A percentile compares a stretch with the other conserved stretches of the same genome.
phyloP scores from a whole-genome alignment of 1,140 invertebrate species.

The Zaprionus vittiger region DNA sequence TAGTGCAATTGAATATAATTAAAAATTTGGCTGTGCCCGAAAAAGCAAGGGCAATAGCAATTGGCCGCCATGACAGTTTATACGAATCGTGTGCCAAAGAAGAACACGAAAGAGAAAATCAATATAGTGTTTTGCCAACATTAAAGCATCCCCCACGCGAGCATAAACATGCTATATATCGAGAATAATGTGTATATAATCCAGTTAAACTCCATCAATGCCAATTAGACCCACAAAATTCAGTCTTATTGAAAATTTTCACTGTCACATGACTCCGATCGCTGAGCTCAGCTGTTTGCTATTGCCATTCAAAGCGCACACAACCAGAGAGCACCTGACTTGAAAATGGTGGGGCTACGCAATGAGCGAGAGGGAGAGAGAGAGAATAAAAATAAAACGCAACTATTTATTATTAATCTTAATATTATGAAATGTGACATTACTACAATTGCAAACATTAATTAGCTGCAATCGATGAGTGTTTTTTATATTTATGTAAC shows the following conservation, averaged over 20 bases:
- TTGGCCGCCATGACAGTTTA: constrained; percentile 76
- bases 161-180: background rate
- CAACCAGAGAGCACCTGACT: constrained; percentile 69
- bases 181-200: background rate
- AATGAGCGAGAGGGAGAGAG: constrained; percentile 31
- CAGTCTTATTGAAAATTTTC: constrained; percentile 68
- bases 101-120: constrained; percentile 67
- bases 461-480: background rate
- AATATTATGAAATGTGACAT: background rate
- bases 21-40: constrained; percentile 10
- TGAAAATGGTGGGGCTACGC: constrained; percentile 49
- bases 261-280: constrained; percentile 71
- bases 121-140: constrained; percentile 54
- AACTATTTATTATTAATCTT: background rate
- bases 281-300: constrained; percentile 73
- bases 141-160: constrained; percentile 28
- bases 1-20: constrained; percentile 34
- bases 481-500: constrained; percentile 41
- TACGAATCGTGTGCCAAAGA: constrained; percentile 59
- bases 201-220: background rate
- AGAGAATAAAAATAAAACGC: constrained; percentile 15
- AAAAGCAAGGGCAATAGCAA: constrained; percentile 26
- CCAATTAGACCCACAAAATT: constrained; percentile 39
- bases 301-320: constrained; percentile 61
- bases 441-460: background rate